phyloP scores from a whole-genome alignment of 37 sponge, comb jelly and placozoan genomes.

The Amphimedon queenslandica region DNA sequence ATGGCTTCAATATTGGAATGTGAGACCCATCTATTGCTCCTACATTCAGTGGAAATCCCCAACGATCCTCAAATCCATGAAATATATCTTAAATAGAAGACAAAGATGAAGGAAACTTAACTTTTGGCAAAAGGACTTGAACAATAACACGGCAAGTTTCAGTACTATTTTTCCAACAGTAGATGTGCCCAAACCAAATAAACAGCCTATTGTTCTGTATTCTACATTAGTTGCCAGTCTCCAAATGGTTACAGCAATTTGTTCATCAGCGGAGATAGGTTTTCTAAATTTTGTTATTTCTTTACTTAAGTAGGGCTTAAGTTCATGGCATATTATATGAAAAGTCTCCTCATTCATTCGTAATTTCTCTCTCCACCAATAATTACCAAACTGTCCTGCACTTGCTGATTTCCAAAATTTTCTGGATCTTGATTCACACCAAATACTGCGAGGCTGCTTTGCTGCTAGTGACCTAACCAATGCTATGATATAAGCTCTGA shows the following conservation, averaged over 20 bases:
- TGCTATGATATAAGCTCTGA: too few relatives aligned
- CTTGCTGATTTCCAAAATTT: neutral
- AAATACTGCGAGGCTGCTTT: too few relatives aligned
- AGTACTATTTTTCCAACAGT: neutral
- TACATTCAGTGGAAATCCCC: constrained; percentile 12
- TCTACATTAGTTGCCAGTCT: too few relatives aligned
- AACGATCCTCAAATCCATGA: neutral
- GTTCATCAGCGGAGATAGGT: neutral
- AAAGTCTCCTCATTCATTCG: constrained; percentile 2
- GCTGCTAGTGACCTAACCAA: too few relatives aligned
- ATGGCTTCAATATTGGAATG: neutral
- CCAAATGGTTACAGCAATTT: constrained; percentile 7
- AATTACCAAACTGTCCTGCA: neutral
- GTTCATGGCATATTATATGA: neutral
- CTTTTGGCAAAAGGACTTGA: too few relatives aligned
- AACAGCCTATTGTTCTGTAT: neutral
- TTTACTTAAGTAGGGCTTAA: neutral
- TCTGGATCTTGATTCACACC: constrained; percentile 5
- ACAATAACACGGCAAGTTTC: constrained; percentile 5
- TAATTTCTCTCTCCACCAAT: constrained; percentile 6
- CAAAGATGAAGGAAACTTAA: neutral
- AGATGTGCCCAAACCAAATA: constrained; percentile 7
- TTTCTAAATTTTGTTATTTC: neutral
- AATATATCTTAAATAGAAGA: neutral
- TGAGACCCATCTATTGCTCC: constrained; percentile 18